Conservation (phyloP, 2,113 vertebrate species). For the Eulacestoma nigropectus region DNA sequence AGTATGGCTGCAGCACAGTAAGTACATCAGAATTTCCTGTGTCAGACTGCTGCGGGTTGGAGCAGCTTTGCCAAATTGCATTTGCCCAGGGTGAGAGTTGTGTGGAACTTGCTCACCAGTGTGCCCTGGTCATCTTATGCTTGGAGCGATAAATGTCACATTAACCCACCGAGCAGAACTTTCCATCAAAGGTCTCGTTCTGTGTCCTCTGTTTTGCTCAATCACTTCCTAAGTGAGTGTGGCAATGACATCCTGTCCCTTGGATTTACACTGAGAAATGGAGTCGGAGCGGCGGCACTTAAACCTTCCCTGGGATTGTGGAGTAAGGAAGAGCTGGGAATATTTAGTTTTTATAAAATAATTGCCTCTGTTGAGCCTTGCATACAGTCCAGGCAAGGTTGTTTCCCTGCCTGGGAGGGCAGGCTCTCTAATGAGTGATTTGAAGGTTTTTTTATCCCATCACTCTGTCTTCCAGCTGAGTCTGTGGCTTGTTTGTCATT, state of each 20-base stretch:
- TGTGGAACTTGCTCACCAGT: background rate
- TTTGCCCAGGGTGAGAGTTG: background rate
- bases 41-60: background rate
- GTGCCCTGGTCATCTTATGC: background rate
- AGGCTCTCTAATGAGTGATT: background rate
- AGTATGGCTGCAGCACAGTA: background rate
- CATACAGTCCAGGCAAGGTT: background rate
- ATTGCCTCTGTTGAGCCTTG: background rate
- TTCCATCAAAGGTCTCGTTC: background rate
- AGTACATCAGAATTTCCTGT: background rate
- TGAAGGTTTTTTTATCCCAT: background rate
- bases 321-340: background rate
- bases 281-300: fast-evolving
- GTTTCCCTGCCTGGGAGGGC: background rate
- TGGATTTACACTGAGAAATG: background rate
- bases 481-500: background rate
- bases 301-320: background rate
- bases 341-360: background rate
- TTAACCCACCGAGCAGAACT: background rate
- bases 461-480: background rate
- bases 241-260: background rate
- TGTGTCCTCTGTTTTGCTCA: background rate
- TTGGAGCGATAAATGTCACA: background rate
- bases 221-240: background rate
- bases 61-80: background rate